Conservation (phyloP, 2,888 invertebrate genomes). For the Conistra vaccinii region DNA sequence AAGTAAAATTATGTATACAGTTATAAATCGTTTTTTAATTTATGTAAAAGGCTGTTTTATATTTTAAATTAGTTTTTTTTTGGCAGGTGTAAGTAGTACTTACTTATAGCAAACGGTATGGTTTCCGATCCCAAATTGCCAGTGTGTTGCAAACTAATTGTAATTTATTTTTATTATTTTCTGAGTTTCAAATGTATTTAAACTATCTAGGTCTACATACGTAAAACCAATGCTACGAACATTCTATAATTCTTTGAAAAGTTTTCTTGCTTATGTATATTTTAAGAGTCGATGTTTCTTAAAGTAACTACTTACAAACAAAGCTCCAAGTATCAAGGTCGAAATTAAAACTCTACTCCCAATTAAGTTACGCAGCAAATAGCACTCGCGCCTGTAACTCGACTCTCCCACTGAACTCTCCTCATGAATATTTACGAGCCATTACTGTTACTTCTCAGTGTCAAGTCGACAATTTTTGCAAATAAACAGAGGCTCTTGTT, state of each 20-base stretch:
- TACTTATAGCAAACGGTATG: neutral
- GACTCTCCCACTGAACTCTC: constrained; percentile 54
- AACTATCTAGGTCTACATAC: neutral
- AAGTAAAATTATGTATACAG: constrained; percentile 40
- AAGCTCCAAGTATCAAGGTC: constrained; percentile 41
- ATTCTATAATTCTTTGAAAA: neutral
- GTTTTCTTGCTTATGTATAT: neutral
- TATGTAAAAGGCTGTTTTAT: constrained; percentile 30
- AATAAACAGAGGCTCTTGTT: constrained; percentile 56
- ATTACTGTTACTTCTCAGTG: constrained; percentile 63
- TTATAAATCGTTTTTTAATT: constrained; percentile 41
- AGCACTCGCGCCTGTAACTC: constrained; percentile 59
- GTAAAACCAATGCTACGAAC: neutral
- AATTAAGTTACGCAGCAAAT: constrained; percentile 51
- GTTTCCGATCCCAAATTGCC: neutral
- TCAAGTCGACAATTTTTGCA: constrained; percentile 59
- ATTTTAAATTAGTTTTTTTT: constrained; percentile 32
- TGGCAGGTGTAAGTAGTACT: neutral
- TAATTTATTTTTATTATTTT: neutral
- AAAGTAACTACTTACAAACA: constrained; percentile 5
- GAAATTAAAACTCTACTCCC: constrained; percentile 43
- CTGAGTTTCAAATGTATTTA: neutral
- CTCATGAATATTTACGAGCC: constrained; percentile 67
- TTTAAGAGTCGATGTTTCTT: neutral
- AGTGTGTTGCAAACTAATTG: neutral